Conservation (phyloP, 2,113 vertebrate species). For the Clarias macrocephalus region DNA sequence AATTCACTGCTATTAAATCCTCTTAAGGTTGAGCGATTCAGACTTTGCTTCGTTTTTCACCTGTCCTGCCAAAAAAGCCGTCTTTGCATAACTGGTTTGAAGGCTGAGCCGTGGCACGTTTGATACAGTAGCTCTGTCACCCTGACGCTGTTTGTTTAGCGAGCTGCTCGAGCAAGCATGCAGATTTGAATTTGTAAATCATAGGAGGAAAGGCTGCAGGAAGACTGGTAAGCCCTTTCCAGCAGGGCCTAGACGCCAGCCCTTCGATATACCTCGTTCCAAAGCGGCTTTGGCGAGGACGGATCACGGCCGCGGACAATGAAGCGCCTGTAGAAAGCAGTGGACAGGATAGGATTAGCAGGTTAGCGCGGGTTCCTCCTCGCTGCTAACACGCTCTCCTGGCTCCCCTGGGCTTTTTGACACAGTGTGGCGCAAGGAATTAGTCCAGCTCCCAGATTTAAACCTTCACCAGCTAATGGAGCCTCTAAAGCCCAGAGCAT, state of each 20-base stretch:
- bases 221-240: conserved; percentile 50
- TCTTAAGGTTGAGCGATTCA: conserved; percentile 50
- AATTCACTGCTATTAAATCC: conserved; percentile 53
- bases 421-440: conserved; percentile 55
- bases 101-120: conserved; percentile 47
- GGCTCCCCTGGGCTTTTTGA: conserved; percentile 46
- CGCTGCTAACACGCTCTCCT: conserved; percentile 35
- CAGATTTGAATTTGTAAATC: conserved; percentile 62
- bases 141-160: conserved; percentile 59
- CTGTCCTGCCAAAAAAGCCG: conserved; percentile 50
- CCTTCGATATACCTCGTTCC: conserved; percentile 40
- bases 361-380: conserved; percentile 51
- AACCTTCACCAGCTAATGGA: conserved; percentile 52
- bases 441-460: conserved; percentile 57
- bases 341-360: conserved; percentile 67
- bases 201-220: conserved; percentile 37
- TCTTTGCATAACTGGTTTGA: conserved; percentile 54
- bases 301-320: conserved; percentile 52
- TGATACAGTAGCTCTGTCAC: conserved; percentile 55
- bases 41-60: conserved; percentile 4
- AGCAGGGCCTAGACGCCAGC: conserved; percentile 44
- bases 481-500: conserved; percentile 60
- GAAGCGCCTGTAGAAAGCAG: conserved; percentile 45
- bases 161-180: conserved; percentile 51
- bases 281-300: conserved; percentile 56